Evolutionary conservation across 2,797 vertebrate genomes (phyloP), one percentile per base, ranked within the genome.

Genomic region (Anabacerthia variegaticeps): DNA sequence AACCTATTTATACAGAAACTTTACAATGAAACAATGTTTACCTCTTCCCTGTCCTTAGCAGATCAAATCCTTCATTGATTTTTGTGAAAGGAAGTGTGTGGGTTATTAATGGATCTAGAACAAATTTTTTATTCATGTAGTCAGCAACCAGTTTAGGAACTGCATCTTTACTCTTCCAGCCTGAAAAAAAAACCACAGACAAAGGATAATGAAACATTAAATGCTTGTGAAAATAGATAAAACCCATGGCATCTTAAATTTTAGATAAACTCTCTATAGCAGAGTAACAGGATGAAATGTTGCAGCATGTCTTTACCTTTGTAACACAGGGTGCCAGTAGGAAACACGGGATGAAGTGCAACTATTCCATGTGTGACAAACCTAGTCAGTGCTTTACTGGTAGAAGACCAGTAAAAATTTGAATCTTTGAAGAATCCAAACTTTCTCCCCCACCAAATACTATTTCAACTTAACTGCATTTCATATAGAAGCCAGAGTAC

Each of bases 21-120:
- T 56, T 69, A 84, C 41, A 71, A 10, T 34, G 12, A 73, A 87
- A 72, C 19, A 30, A 32, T 26, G 32, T 27, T 91, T 97, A 99
- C 98, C 99, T 98, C 96, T 98, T 95, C 26, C 98, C 98, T 19
- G 96, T 89, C 77, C 98, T 98, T 97, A 99, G 98, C 86, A 99
- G 96, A 17, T 99, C 98, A 95, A 99, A 98, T 72, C 98, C 98
- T 62, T 99, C 98, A 27, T 98, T 99, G 96, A 99, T 96, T 74
- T 98, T 96, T 37, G 97, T 93, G 89, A 99, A 97, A 79, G 96
- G 96, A 97, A 99, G 97, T 15, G 93, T 98, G 84, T 99, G 98
- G 21, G 98, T 99, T 95, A 99, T 98, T 95, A 99, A 98, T 77
- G 98, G 98, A 65, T 99, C 98, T 94, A 99, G 54, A 96, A 97